These are phyloP conservation scores for Anorthoa munda DNA, from an alignment of 2,888 invertebrate genomes.

Conservation along the genomic window DNA sequence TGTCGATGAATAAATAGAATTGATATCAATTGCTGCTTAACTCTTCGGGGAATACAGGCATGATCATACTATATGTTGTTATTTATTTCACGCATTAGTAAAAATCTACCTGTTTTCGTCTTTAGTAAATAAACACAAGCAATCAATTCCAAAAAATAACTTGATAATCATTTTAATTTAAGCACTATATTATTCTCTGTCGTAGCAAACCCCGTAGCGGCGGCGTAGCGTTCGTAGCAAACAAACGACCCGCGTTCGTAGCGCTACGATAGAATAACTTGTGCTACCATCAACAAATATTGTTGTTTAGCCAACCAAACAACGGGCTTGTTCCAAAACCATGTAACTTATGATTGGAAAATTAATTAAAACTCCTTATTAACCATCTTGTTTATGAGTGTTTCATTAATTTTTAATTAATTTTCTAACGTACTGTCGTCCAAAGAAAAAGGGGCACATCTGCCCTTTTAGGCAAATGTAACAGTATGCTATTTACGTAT, in stretches of 20 bases:
- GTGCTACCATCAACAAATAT: slow-evolving; percentile 76
- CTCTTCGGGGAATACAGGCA: too few species aligned
- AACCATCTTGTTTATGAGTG: slow-evolving; percentile 52
- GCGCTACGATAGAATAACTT: slow-evolving; percentile 71
- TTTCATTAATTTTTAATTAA: slow-evolving; percentile 60
- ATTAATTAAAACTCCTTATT: slow-evolving; percentile 74
- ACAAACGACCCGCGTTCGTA: slow-evolving; percentile 49
- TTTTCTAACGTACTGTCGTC: slow-evolving; percentile 22
- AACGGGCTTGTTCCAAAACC: slow-evolving; percentile 57
- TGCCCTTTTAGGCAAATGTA: too few species aligned
- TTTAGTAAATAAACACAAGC: too few species aligned
- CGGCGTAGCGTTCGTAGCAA: slow-evolving; percentile 56
- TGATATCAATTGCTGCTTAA: too few species aligned
- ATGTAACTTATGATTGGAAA: slow-evolving; percentile 70
- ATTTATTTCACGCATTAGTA: too few species aligned
- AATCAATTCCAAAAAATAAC: background rate
- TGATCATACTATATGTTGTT: too few species aligned
- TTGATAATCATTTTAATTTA: slow-evolving; percentile 8
- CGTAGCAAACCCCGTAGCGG: slow-evolving; percentile 53
- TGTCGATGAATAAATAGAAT: too few species aligned
- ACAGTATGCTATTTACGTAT: too few species aligned
- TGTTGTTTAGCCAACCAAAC: slow-evolving; percentile 80
- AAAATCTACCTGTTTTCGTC: too few species aligned
- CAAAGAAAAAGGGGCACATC: too few species aligned
- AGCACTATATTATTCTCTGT: slow-evolving; percentile 19